Conservation (phyloP, 2,888 invertebrate genomes). For the Eurois occulta region DNA sequence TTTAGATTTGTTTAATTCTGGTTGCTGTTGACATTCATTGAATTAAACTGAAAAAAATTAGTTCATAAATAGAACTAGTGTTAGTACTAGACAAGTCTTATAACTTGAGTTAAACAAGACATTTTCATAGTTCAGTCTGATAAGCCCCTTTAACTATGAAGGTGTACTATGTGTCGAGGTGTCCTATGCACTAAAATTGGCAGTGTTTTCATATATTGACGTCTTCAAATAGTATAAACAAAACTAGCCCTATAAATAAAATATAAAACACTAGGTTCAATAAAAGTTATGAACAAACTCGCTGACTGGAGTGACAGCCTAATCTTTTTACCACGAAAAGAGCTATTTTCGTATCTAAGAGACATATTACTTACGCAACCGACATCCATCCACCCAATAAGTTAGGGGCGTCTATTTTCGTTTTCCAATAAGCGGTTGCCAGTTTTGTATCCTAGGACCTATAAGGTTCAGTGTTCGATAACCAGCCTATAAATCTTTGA, state of each 20-base stretch:
- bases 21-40: not conserved
- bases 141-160: not conserved
- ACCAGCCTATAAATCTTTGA: constrained; percentile 55
- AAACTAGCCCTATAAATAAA: not conserved
- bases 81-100: not conserved
- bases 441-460: constrained; percentile 43
- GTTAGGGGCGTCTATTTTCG: constrained; percentile 52
- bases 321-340: constrained; percentile 17
- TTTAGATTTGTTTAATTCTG: not conserved
- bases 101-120: not conserved
- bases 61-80: not conserved
- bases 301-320: constrained; percentile 17
- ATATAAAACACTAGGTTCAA: not conserved
- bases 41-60: not conserved
- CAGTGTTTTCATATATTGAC: not conserved
- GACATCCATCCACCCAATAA: constrained; percentile 43
- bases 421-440: constrained; percentile 59
- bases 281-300: constrained; percentile 3
- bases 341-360: constrained; percentile 24
- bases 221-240: not conserved
- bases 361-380: constrained; percentile 40
- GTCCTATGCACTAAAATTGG: not conserved
- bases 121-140: not conserved
- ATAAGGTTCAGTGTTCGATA: constrained; percentile 48
- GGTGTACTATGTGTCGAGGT: not conserved